These are phyloP conservation scores for Aphaenogaster ashmeadi DNA, from an alignment of 1,140 invertebrate species.

Conservation along the genomic window DNA sequence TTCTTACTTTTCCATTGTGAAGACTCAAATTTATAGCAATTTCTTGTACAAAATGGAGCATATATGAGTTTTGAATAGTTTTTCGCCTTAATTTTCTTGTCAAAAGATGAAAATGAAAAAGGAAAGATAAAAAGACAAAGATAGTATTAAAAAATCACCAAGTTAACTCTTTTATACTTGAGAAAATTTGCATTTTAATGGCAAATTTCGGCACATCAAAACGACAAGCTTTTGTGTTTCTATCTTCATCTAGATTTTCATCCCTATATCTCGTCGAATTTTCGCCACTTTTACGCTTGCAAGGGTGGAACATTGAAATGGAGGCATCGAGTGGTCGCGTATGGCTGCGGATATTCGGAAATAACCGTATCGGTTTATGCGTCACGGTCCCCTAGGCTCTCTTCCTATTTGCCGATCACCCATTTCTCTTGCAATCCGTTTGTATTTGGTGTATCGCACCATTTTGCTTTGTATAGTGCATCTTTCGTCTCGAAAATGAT, in stretches of 20 bases:
- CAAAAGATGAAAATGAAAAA: background rate
- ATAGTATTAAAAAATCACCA: background rate
- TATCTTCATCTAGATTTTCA: constrained; percentile 56
- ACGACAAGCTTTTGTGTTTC: constrained; percentile 33
- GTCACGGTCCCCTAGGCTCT: constrained; percentile 72
- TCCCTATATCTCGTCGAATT: constrained; percentile 73
- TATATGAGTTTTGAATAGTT: background rate
- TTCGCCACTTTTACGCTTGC: constrained; percentile 84
- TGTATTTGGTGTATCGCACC: constrained; percentile 43
- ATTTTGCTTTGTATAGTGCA: constrained; percentile 49
- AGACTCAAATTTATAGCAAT: background rate
- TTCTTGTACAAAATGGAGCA: background rate
- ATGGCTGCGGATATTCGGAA: constrained; percentile 82
- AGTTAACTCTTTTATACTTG: constrained; percentile 4
- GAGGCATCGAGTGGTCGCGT: constrained; percentile 81
- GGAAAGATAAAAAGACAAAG: background rate
- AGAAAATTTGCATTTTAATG: constrained; percentile 60
- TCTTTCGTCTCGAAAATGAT: background rate
- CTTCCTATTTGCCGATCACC: constrained; percentile 64
- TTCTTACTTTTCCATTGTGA: background rate
- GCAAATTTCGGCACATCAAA: constrained; percentile 36
- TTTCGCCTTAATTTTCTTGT: background rate
- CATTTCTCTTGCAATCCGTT: constrained; percentile 71
- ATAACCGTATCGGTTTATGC: constrained; percentile 83
- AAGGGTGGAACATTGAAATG: constrained; percentile 85